These are phyloP conservation scores for Apeira syringaria DNA, from an alignment of 2,888 invertebrate genomes.

Conservation along the genomic window DNA sequence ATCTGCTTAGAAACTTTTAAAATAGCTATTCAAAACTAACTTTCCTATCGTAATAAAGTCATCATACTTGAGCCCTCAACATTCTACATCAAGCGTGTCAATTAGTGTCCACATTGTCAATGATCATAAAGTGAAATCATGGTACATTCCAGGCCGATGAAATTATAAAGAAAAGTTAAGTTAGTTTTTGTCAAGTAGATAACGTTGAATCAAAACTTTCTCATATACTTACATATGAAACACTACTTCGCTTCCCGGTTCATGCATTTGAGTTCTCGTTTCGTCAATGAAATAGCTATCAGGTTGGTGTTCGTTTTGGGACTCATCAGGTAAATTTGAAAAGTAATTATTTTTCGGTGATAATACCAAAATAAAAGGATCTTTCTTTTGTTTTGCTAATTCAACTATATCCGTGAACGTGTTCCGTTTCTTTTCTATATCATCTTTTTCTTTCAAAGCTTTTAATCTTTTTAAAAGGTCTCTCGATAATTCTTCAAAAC, in stretches of 20 bases:
- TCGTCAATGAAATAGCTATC: constrained; percentile 7
- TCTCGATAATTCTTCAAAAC: background rate
- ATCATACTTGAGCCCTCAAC: no score
- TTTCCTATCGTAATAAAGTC: no score
- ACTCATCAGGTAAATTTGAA: background rate
- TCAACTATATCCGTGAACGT: background rate
- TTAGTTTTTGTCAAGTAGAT: no score
- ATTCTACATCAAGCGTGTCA: no score
- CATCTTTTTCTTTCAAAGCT: background rate
- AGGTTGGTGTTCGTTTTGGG: background rate
- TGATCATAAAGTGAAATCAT: no score
- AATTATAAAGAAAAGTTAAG: no score
- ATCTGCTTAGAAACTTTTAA: no score
- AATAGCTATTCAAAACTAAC: no score
- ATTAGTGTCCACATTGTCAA: no score
- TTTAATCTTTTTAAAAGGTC: background rate
- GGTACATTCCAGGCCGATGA: no score
- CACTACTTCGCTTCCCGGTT: constrained; percentile 4
- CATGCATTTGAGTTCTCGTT: constrained; percentile 6
- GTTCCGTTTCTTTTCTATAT: background rate
- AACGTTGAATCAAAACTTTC: no score
- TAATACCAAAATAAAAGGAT: background rate
- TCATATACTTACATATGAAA: constrained; percentile 13
- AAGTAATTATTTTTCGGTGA: background rate
- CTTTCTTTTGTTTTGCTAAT: background rate